phyloP scores from a whole-genome alignment of 2,888 invertebrate genomes.

The Mactromeris polynyma region DNA sequence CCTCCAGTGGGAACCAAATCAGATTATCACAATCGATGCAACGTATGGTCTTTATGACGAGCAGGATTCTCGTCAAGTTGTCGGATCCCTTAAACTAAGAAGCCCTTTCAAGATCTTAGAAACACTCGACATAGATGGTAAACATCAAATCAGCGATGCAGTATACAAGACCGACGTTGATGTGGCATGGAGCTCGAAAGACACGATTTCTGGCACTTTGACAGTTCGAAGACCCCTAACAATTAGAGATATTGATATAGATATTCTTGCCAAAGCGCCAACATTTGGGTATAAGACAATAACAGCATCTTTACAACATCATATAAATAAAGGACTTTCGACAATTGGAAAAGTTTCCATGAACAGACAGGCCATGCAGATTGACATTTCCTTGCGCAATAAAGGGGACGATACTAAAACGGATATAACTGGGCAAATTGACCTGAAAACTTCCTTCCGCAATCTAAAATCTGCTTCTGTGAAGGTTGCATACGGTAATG shows the following conservation, averaged over 20 bases:
- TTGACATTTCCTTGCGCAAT: constrained; percentile 68
- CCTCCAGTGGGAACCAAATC: constrained; percentile 63
- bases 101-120: constrained; percentile 63
- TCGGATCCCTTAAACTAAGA: constrained; percentile 60
- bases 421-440: constrained; percentile 70
- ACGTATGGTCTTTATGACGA: constrained; percentile 48
- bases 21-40: constrained; percentile 68
- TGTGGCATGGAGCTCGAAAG: constrained; percentile 69
- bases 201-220: constrained; percentile 71
- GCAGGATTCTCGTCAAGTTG: constrained; percentile 44
- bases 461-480: constrained; percentile 55
- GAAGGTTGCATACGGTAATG: constrained; percentile 63
- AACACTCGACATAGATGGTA: constrained; percentile 55
- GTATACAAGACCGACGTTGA: constrained; percentile 67
- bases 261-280: constrained; percentile 73
- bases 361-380: constrained; percentile 67
- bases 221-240: constrained; percentile 71
- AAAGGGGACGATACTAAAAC: constrained; percentile 51
- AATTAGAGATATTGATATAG: constrained; percentile 64
- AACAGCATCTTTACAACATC: constrained; percentile 68
- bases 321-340: constrained; percentile 55
- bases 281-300: constrained; percentile 67
- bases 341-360: constrained; percentile 58
- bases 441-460: constrained; percentile 70
- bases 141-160: constrained; percentile 57